A percentile compares a stretch with the other conserved stretches of the same genome.
phyloP scores from a whole-genome alignment of 2,888 invertebrate species.

The Elegia similella region DNA sequence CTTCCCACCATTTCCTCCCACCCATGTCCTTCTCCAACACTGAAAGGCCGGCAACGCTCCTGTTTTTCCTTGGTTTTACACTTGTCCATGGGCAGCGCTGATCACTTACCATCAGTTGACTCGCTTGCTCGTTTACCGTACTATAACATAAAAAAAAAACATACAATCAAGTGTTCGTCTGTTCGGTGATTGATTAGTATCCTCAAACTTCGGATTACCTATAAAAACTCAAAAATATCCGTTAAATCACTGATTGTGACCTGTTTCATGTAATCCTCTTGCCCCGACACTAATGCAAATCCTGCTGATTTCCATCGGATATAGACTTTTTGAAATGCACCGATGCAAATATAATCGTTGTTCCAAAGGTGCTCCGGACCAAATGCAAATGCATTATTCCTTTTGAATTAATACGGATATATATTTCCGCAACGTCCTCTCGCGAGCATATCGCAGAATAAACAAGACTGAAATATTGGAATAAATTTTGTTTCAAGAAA shows the following conservation, averaged over 20 bases:
- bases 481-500: background rate
- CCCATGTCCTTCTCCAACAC: no score
- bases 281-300: slow-evolving; percentile 9
- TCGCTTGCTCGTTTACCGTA: no score
- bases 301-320: slow-evolving; percentile 11
- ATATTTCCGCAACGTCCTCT: slow-evolving; percentile 1
- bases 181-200: no score
- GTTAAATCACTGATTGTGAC: background rate
- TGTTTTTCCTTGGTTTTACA: no score
- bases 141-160: no score
- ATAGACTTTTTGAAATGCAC: slow-evolving; percentile 17
- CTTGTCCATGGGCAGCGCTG: no score
- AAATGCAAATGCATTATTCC: slow-evolving; percentile 15
- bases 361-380: slow-evolving; percentile 6
- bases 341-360: slow-evolving; percentile 15
- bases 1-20: no score
- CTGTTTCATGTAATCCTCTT: slow-evolving; percentile 6
- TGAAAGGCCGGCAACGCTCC: no score
- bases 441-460: background rate
- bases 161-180: no score
- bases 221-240: background rate
- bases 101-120: no score
- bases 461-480: background rate
- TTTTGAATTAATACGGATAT: slow-evolving; percentile 8
- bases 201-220: no score